A percentile compares a stretch with the other conserved stretches of the same genome.
Conservation (phyloP, 1,140 invertebrate species). For the Diplogasteroides magnus region DNA sequence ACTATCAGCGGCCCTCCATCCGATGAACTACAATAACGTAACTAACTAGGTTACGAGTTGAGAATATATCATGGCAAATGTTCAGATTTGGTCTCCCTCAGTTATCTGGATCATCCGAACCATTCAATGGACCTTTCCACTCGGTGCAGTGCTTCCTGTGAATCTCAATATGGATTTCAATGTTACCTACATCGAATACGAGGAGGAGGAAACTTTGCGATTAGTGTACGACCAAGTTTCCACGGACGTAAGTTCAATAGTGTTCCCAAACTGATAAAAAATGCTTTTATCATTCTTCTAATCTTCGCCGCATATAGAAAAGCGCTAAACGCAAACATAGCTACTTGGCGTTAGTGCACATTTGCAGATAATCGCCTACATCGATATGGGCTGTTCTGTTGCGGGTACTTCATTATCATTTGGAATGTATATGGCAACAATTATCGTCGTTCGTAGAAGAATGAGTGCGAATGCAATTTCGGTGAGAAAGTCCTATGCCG, state of each 20-base stretch:
- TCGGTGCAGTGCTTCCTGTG: background rate
- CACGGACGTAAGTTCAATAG: background rate
- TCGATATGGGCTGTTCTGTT: background rate
- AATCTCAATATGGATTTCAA: background rate
- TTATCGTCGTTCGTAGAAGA: background rate
- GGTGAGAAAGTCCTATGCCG: too few species aligned
- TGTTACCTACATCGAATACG: background rate
- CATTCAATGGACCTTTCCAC: background rate
- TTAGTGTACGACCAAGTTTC: background rate
- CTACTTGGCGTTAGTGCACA: too few species aligned
- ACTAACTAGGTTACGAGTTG: too few species aligned
- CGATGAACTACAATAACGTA: conserved; percentile 3
- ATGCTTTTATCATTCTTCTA: too few species aligned
- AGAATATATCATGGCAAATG: too few species aligned
- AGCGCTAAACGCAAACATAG: background rate
- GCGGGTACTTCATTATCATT: background rate
- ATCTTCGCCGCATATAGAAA: too few species aligned
- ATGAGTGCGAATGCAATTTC: background rate
- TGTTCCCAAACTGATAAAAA: too few species aligned
- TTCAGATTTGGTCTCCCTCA: background rate
- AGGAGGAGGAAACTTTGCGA: background rate
- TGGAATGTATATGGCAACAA: background rate
- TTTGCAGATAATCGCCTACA: background rate
- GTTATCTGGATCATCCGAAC: background rate
- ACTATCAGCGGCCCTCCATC: background rate